A percentile compares a stretch with the other conserved stretches of the same genome.
Evolutionary conservation across 2,888 invertebrate genomes (phyloP).

Genomic region (Leptinotarsa rubiginosa): DNA sequence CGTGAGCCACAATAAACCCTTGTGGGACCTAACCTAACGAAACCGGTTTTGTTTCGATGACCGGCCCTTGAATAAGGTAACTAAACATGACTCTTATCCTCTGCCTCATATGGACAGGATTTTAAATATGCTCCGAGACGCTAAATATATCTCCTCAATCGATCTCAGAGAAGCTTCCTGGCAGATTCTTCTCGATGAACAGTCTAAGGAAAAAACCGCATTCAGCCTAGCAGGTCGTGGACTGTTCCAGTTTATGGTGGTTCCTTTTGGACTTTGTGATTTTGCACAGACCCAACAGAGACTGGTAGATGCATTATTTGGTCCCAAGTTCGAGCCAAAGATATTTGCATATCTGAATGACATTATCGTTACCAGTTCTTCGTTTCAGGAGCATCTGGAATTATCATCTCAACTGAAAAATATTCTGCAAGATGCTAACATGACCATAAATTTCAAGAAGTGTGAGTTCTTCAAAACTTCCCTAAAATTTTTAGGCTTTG

Average conservation of each 20-base stretch:
- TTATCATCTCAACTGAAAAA: no score
- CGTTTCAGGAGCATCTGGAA: no score
- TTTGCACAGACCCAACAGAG: constrained; percentile 41
- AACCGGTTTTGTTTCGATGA: constrained; percentile 22
- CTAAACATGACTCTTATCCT: constrained; percentile 32
- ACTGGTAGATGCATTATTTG: constrained; percentile 6
- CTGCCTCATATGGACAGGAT: constrained; percentile 37
- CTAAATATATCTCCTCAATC: constrained; percentile 27
- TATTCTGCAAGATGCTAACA: no score
- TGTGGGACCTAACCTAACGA: no score
- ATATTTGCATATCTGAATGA: background rate
- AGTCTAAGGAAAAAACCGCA: constrained; percentile 48
- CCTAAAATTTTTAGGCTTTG: no score
- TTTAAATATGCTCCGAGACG: constrained; percentile 33
- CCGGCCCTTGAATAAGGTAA: constrained; percentile 28
- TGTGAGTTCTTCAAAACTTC: no score
- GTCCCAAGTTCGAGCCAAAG: background rate
- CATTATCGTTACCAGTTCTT: no score
- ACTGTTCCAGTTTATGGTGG: constrained; percentile 34
- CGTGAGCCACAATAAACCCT: no score
- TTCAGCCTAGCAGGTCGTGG: constrained; percentile 49
- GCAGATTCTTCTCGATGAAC: constrained; percentile 34
- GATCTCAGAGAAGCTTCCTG: constrained; percentile 44
- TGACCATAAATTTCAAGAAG: no score
- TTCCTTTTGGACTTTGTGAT: constrained; percentile 51